Percentiles rank a stretch among this genome's conserved stretches.
phyloP scores from a whole-genome alignment of 2,888 invertebrate genomes.

The Orthosia cruda region DNA sequence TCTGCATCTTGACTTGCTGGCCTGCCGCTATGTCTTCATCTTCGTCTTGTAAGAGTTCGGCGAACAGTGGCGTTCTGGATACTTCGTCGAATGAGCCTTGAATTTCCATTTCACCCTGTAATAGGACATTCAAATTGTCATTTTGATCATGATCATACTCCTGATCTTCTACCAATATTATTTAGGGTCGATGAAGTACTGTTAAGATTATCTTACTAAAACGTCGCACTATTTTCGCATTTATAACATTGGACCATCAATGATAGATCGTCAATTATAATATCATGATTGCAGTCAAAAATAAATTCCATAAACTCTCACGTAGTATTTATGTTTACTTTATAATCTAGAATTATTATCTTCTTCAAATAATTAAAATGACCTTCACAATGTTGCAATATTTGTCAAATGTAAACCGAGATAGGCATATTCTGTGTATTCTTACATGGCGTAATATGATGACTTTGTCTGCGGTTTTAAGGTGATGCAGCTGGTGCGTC shows the following conservation, averaged over 20 bases:
- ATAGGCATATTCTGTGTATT: constrained; percentile 49
- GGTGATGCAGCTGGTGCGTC: constrained; percentile 97
- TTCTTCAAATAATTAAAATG: constrained; percentile 14
- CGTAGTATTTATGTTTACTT: not conserved
- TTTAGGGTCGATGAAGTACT: too few species aligned
- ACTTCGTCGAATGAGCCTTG: constrained; percentile 92
- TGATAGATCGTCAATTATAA: too few species aligned
- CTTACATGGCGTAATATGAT: constrained; percentile 93
- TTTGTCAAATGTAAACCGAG: constrained; percentile 9
- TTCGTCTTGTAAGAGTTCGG: constrained; percentile 88
- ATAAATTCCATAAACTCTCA: not conserved
- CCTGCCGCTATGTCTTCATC: constrained; percentile 70
- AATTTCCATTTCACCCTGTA: constrained; percentile 92
- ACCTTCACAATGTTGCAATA: constrained; percentile 13
- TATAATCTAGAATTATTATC: constrained; percentile 15
- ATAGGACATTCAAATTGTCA: not conserved
- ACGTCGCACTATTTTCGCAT: too few species aligned
- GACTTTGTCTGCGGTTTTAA: constrained; percentile 93
- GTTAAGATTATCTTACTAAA: too few species aligned
- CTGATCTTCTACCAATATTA: not conserved
- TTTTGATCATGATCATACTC: not conserved
- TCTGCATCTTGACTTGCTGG: constrained; percentile 68
- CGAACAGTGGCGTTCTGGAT: constrained; percentile 88
- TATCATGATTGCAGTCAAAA: not conserved
- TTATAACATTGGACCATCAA: too few species aligned